Conservation (phyloP, 2,888 invertebrate genomes). For the Noctua janthe region DNA sequence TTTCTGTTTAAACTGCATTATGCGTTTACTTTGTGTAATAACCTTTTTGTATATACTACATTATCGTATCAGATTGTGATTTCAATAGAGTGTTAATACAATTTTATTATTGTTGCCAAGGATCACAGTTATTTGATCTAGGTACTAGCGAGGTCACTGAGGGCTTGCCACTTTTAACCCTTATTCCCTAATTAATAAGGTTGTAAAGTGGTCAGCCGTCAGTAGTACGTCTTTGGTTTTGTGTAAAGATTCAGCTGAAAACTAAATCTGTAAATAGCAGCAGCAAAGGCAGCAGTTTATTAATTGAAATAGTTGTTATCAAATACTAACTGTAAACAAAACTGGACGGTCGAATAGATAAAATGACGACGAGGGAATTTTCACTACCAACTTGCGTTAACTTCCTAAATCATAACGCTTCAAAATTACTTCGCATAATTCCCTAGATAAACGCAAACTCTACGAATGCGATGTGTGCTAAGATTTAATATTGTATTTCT, state of each 20-base stretch:
- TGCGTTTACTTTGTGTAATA: constrained; percentile 15
- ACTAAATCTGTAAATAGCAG: constrained; percentile 3
- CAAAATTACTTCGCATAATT: constrained; percentile 61
- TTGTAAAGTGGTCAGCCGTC: no score
- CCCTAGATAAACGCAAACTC: constrained; percentile 63
- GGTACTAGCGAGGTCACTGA: no score
- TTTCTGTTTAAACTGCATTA: constrained; percentile 34
- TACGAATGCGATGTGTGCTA: constrained; percentile 66
- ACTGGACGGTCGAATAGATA: constrained; percentile 19
- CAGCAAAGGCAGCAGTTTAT: constrained; percentile 30
- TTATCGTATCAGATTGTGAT: not conserved
- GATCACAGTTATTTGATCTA: not conserved
- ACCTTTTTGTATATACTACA: constrained; percentile 6
- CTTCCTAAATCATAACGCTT: constrained; percentile 59
- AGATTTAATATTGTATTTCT: constrained; percentile 66
- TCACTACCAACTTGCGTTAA: constrained; percentile 51
- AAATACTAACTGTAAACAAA: constrained; percentile 21
- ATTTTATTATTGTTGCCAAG: not conserved
- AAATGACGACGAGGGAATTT: constrained; percentile 44
- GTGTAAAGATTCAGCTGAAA: not conserved
- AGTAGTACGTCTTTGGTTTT: not conserved
- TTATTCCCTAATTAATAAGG: no score
- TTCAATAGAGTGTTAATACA: not conserved
- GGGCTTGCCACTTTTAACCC: no score
- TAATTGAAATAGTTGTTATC: constrained; percentile 20